phyloP scores from a whole-genome alignment of 1,140 invertebrate genomes.

The Conopomorpha cramerella region DNA sequence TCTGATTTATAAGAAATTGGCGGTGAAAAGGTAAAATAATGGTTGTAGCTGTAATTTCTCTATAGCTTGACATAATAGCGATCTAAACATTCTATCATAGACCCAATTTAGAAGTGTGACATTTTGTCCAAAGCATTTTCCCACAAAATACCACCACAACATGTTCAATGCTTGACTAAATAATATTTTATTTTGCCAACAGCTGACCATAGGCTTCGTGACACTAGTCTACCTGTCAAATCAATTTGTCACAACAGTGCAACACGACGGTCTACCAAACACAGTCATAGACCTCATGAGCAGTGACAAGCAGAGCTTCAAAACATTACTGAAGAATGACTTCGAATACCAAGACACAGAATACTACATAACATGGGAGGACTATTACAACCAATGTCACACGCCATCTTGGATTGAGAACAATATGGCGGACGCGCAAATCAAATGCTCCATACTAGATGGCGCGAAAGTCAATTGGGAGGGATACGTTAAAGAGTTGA shows the following conservation, averaged over 20 bases:
- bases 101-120: too few species aligned
- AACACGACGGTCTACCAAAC: constrained; percentile 36
- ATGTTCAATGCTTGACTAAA: too few species aligned
- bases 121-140: too few species aligned
- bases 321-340: constrained; percentile 40
- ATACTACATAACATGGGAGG: constrained; percentile 65
- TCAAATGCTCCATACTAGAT: constrained; percentile 70
- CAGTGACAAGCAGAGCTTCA: constrained; percentile 34
- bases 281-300: constrained; percentile 33
- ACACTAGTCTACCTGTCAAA: constrained; percentile 38
- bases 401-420: constrained; percentile 69
- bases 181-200: too few species aligned
- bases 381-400: constrained; percentile 73
- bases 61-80: too few species aligned
- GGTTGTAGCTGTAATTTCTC: too few species aligned
- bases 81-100: too few species aligned
- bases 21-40: too few species aligned
- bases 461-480: constrained; percentile 72
- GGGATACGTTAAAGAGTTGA: constrained; percentile 71
- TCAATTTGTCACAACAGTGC: constrained; percentile 28
- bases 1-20: too few species aligned
- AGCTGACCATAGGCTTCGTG: constrained; percentile 34
- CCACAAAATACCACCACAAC: too few species aligned
- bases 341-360: constrained; percentile 36
- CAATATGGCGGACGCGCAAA: constrained; percentile 69